phyloP scores from a whole-genome alignment of 2,113 vertebrate species.

The Plecturocebus donacophilus region DNA sequence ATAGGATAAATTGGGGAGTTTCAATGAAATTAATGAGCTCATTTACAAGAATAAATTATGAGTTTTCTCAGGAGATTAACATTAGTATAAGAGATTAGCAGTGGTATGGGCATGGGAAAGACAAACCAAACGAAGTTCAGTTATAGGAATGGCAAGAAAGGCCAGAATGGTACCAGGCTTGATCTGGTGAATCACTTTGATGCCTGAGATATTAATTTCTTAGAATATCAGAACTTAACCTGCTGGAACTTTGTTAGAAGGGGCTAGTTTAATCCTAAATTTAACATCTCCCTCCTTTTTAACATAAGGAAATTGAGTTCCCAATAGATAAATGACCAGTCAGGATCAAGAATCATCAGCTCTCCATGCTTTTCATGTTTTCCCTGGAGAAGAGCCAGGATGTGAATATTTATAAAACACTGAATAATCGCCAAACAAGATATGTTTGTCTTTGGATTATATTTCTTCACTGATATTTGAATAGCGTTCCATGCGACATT shows the following conservation, averaged over 20 bases:
- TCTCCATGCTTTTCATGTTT: not conserved
- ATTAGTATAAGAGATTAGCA: not conserved
- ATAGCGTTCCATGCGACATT: not conserved
- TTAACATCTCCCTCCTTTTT: not conserved
- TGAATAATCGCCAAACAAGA: slow-evolving; percentile 26
- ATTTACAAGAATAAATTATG: not conserved
- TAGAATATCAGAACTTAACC: not conserved
- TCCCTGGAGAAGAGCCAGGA: not conserved
- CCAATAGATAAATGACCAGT: not conserved
- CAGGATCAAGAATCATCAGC: not conserved
- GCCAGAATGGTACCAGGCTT: not conserved
- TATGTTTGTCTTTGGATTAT: slow-evolving; percentile 64
- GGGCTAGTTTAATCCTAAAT: not conserved
- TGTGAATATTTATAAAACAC: slow-evolving; percentile 55
- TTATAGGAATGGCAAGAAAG: not conserved
- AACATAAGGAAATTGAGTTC: not conserved
- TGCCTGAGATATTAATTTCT: not conserved
- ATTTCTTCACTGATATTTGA: slow-evolving; percentile 58
- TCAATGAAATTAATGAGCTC: not conserved
- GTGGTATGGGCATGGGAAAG: not conserved
- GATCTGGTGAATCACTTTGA: not conserved
- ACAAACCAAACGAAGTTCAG: not conserved
- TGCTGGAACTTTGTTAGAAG: not conserved
- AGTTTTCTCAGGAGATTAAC: not conserved
- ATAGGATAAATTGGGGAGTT: not conserved